Evolutionary conservation across 2,797 vertebrate species (phyloP).

Genomic region (Rhinogobio ventralis): DNA sequence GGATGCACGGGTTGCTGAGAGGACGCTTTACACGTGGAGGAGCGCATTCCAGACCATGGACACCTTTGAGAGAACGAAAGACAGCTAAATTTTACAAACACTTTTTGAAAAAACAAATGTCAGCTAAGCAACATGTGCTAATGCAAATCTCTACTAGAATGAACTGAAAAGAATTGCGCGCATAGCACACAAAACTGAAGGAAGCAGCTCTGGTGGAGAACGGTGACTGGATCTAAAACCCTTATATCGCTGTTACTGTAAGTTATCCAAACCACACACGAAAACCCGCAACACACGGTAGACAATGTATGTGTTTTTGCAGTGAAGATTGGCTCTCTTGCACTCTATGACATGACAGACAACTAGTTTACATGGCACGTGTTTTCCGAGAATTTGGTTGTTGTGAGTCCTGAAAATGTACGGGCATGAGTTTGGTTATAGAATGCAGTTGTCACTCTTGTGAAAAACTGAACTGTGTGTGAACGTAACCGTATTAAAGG

Average conservation of each 20-base stretch:
- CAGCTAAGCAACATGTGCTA: neutral
- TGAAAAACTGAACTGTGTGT: neutral
- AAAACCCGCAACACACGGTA: neutral
- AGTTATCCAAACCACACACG: neutral
- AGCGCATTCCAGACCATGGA: slow-evolving; percentile 72
- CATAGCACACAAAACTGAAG: neutral
- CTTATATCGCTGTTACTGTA: neutral
- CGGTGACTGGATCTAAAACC: neutral
- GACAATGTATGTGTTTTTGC: no score
- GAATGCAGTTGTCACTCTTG: neutral
- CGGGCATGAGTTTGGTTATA: neutral
- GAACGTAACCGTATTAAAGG: neutral
- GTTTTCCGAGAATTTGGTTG: neutral
- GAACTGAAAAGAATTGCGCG: neutral
- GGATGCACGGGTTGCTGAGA: slow-evolving; percentile 78
- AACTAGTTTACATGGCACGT: neutral
- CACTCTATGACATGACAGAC: no score
- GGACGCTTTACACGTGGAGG: slow-evolving; percentile 72
- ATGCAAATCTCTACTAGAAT: neutral
- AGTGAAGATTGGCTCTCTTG: no score
- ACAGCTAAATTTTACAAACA: neutral
- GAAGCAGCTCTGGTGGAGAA: neutral
- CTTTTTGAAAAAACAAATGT: neutral
- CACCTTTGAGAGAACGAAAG: slow-evolving; percentile 66
- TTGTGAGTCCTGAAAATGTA: neutral